These are phyloP conservation scores for Synanthedon myopaeformis DNA, from an alignment of 2,888 invertebrate genomes.

Conservation along the genomic window DNA sequence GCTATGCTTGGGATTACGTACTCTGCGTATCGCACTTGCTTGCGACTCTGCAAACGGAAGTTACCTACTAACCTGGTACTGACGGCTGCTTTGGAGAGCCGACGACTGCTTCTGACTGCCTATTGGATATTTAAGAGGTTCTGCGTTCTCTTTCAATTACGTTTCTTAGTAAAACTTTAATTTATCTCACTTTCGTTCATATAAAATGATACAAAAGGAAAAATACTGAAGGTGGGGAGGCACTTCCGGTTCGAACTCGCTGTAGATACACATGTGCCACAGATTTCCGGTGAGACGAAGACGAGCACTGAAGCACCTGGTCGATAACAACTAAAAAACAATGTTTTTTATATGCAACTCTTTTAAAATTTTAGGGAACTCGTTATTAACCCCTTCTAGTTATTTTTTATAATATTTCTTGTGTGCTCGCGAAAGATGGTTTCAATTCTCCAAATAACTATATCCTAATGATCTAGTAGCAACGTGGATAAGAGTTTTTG, in stretches of 20 bases:
- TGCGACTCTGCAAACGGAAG: no score
- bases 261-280: slow-evolving; percentile 56
- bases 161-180: no score
- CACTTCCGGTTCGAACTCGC: slow-evolving; percentile 56
- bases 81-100: no score
- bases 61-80: no score
- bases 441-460: background rate
- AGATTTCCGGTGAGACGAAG: slow-evolving; percentile 63
- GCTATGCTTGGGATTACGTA: no score
- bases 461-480: background rate
- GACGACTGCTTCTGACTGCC: no score
- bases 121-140: no score
- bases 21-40: no score
- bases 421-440: background rate
- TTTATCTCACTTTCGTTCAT: slow-evolving; percentile 5
- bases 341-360: slow-evolving; percentile 52
- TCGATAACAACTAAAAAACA: slow-evolving; percentile 40
- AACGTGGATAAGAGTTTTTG: no score
- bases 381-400: slow-evolving; percentile 39
- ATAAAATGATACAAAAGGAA: slow-evolving; percentile 18
- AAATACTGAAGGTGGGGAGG: slow-evolving; percentile 41
- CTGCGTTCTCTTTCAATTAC: no score
- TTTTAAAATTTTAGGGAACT: slow-evolving; percentile 40
- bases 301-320: slow-evolving; percentile 55
- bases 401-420: slow-evolving; percentile 17